A percentile compares a stretch with the other conserved stretches of the same genome.
Evolutionary conservation across 2,888 invertebrate genomes (phyloP).

Genomic region (Chrysopilus asiliformis): DNA sequence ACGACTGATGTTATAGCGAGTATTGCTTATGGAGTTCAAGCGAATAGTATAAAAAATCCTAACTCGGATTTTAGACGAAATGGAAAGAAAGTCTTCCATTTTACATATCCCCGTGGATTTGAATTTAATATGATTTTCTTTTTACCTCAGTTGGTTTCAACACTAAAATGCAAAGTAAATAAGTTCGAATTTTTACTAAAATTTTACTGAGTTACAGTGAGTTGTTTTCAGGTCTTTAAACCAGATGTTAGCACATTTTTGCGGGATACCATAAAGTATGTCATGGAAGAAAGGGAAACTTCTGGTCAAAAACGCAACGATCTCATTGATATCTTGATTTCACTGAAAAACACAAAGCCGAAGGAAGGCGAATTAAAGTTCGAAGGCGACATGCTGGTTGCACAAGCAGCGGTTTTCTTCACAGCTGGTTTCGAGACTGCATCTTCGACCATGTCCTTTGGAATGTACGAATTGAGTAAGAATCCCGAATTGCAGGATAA

Average conservation of each 20-base stretch:
- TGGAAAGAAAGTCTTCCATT: constrained; percentile 21
- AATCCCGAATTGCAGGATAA: constrained; percentile 33
- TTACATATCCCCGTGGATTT: constrained; percentile 20
- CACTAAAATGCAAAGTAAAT: constrained; percentile 22
- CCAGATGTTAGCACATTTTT: constrained; percentile 29
- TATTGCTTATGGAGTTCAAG: constrained; percentile 29
- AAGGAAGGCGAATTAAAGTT: constrained; percentile 17
- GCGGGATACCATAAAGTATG: constrained; percentile 28
- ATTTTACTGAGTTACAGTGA: background rate
- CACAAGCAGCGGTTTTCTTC: constrained; percentile 31
- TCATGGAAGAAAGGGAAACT: constrained; percentile 33
- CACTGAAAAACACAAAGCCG: constrained; percentile 27
- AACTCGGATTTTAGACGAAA: constrained; percentile 25
- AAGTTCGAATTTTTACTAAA: background rate
- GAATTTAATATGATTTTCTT: constrained; percentile 28
- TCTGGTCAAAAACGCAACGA: constrained; percentile 34
- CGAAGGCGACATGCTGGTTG: constrained; percentile 25
- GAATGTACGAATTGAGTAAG: constrained; percentile 34
- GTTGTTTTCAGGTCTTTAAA: constrained; percentile 23
- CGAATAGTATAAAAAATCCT: constrained; percentile 27
- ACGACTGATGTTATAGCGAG: constrained; percentile 30
- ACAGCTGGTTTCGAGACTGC: constrained; percentile 33
- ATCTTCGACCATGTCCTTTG: constrained; percentile 36
- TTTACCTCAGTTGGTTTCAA: constrained; percentile 23
- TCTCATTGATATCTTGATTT: constrained; percentile 38